Conservation (phyloP, 2,113 vertebrate species). For the Channa argus region DNA sequence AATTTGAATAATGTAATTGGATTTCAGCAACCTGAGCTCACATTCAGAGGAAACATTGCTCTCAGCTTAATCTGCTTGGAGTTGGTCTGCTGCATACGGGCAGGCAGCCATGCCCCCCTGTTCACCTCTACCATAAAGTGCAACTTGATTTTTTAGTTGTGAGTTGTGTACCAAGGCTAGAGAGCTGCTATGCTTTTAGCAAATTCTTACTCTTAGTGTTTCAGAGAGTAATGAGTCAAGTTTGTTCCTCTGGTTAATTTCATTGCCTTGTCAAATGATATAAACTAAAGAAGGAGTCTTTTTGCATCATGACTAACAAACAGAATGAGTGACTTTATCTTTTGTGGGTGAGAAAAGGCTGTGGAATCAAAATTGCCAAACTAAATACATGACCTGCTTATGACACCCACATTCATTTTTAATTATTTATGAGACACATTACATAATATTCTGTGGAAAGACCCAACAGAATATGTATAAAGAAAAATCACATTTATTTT, state of each 20-base stretch:
- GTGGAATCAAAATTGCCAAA: not conserved
- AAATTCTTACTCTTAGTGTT: conserved; percentile 14
- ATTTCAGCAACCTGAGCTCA: conserved; percentile 46
- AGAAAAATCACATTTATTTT: too few relatives aligned
- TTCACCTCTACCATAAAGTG: conserved; percentile 1
- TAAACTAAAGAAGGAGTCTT: not conserved
- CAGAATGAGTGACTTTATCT: conserved; percentile 5
- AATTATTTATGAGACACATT: conserved; percentile 32
- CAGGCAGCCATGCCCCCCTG: not conserved
- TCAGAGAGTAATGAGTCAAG: conserved; percentile 13
- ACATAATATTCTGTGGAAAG: conserved; percentile 7
- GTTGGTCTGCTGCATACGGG: not conserved
- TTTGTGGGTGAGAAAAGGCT: conserved; percentile 10
- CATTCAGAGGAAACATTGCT: conserved; percentile 29
- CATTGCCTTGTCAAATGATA: not conserved
- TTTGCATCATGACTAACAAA: conserved; percentile 7
- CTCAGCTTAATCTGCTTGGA: conserved; percentile 41
- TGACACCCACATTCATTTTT: not conserved
- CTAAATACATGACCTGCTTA: conserved; percentile 3
- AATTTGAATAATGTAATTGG: conserved; percentile 44
- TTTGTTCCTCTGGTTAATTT: not conserved
- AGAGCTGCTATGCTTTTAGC: not conserved
- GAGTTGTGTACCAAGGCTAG: not conserved
- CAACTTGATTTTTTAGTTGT: conserved; percentile 12
- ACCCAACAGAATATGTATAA: not conserved